Evolutionary conservation across 2,888 invertebrate species (phyloP), one percentile per base, ranked within the genome.

Genomic region (Serripes groenlandicus): DNA sequence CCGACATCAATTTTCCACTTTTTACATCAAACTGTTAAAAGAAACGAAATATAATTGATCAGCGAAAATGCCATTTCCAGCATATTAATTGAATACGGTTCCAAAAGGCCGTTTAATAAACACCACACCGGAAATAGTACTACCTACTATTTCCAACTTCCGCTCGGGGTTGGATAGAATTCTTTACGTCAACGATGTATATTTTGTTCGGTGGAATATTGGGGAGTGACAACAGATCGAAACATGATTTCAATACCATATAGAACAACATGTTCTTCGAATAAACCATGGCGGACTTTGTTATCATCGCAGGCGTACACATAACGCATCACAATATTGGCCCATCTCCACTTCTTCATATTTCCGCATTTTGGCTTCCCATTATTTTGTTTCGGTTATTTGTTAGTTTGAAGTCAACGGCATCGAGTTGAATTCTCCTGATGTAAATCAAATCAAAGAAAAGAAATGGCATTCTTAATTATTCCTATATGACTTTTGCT

Each of bases 271-370:
- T 23, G 42, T 42, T 66, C 42, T 42, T 1, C 42, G 42, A 42
- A 23, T 26, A 66, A 64, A 66, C 76, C 69, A 82, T 78, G 78
- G 81, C 81, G 78, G 81, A 82, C 78, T 64, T 34, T 71, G 62
- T 30, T 64, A 77, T 64, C 62, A 28, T 58, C 15, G 28, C 54
- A 42, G 15, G 42, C 78, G 28, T 82, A 52, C 74, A 82, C 81
- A 42, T 82, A 82, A 82, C 77, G 49, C 69, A 37, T 56, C 30
- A 37, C 30, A 58, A 69, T 49, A 56, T 68, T 69, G 69, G 76
- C 68, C 37, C 49, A 9, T 28, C 23, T 58, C 58, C 49, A 23
- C n/a, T 21, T 28, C 56, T 21, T 49, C 69, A 18, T 28, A 69
- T 34, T 66, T 66, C 60, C 69, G 28, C 60, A 37, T 60, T 62